Evolutionary conservation across 2,797 vertebrate species (phyloP), one percentile per base, ranked within the genome.

Genomic region (Myotis myotis): DNA sequence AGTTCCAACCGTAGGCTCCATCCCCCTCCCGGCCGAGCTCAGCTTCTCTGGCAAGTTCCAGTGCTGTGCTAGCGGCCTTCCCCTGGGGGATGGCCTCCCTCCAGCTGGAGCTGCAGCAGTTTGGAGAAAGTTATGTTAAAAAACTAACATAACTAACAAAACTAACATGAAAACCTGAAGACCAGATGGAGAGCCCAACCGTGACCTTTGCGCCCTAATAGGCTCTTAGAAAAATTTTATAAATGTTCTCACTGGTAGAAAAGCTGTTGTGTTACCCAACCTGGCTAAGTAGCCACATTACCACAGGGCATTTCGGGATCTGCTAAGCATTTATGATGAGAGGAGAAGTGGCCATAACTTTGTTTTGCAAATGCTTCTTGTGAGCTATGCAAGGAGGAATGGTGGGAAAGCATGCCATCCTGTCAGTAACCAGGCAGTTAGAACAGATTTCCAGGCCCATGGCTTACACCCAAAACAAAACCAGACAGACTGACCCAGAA

Each of bases 191-290:
- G 85, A 91, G 87, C 82, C 81, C 68, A 91, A 80, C 89, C 33
- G 51, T 96, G 96, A 66, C 66, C 51, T 95, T 96, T 89, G 68
- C 36, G 16, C 41, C 86, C 88, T 96, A 51, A 28, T 51, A 0
- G 0, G 38, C 96, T 97, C 95, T 94, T 96, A 79, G 86, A 70
- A 62, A 95, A 93, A 96, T 97, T 96, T 92, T 98, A 97, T 97
- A 96, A 96, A 98, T 98, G 98, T 97, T 98, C 97, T 97, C 96
- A 95, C 97, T 97, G 94, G 97, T 98, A 98, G 95, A 97, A 98
- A 97, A 97, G 74, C 95, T 94, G 95, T 97, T 97, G 98, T 98
- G 98, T 97, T 94, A 96, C 88, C 98, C 98, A 98, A 98, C 97
- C 97, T 97, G 90, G 84, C 95, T 89, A 85, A 96, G 89, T 62